Evolutionary conservation across 2,113 vertebrate species (phyloP).

Genomic region (Tachysurus fulvidraco): DNA sequence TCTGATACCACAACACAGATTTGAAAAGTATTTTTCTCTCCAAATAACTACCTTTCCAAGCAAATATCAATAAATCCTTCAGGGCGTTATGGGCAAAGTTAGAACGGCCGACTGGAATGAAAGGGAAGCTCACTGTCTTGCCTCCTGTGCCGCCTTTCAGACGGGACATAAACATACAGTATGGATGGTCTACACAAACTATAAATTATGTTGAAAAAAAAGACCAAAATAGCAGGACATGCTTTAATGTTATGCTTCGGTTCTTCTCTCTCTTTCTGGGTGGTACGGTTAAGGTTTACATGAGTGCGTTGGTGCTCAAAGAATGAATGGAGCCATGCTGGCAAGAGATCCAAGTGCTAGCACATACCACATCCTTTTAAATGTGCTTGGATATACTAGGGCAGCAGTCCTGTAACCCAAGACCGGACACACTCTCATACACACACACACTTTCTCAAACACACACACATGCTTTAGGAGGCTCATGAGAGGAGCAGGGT

Average conservation of each 20-base stretch:
- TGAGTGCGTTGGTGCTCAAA: slow-evolving; percentile 51
- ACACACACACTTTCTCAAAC: slow-evolving; percentile 8
- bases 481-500: slow-evolving; percentile 23
- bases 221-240: slow-evolving; percentile 3
- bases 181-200: slow-evolving; percentile 58
- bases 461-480: slow-evolving; percentile 22
- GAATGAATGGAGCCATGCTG: slow-evolving; percentile 49
- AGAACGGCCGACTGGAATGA: slow-evolving; percentile 20
- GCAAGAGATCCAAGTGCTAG: slow-evolving; percentile 56
- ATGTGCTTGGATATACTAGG: slow-evolving; percentile 62
- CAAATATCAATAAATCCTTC: slow-evolving; percentile 53
- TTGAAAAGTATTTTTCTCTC: slow-evolving; percentile 32
- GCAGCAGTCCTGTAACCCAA: slow-evolving; percentile 65
- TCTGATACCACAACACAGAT: background rate
- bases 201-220: slow-evolving; percentile 54
- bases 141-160: slow-evolving; percentile 22
- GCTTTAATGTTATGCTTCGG: slow-evolving; percentile 27
- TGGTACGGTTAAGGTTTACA: slow-evolving; percentile 64
- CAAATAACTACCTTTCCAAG: slow-evolving; percentile 49
- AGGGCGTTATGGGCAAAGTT: background rate
- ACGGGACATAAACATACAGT: slow-evolving; percentile 55
- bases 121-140: slow-evolving; percentile 22
- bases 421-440: slow-evolving; percentile 47
- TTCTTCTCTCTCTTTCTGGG: slow-evolving; percentile 60
- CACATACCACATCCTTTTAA: slow-evolving; percentile 66